Base-by-base conservation (phyloP, 2,113 vertebrate genomes). In the Falcunculus frontatus region DNA sequence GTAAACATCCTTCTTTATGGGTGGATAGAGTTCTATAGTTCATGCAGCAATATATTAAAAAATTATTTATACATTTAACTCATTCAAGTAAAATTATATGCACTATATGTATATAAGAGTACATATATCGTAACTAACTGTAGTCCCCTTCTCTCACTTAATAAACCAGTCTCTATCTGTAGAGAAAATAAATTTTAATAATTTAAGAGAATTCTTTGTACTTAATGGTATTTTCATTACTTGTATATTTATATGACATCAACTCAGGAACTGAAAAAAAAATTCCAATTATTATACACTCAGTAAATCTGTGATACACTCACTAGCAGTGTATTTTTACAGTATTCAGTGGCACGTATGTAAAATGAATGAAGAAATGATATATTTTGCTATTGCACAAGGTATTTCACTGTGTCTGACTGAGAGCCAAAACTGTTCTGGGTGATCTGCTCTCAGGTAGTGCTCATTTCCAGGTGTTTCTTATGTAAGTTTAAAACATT, bases 381-480 rank as follows among this genome's bases (percentile, higher is more conserved):
- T 9, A 17, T 9, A 73, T 41, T 91, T 86, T 59, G 37, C n/a
- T 81, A 73, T n/a, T 70, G 42, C 30, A 70, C n/a, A 63, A 21
- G 22, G 7, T 50, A 69, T 39, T 81, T 87, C 46, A 57, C 29
- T 26, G 18, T 68, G 42, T 47, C 44, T 86, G 77, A 55, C 65
- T 46, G 4, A 93, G 22, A 89, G 84, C 32, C 70, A 76, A 68
- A 97, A 87, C 64, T 87, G 79, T 84, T 91, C 80, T 81, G 63
- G 60, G 65, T 72, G 47, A 93, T 75, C 73, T 94, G 77, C 78
- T 94, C 72, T 74, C 68, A 94, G 83, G 50, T 47, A 77, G 7
- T 90, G 63, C 68, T 95, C 77, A 77, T 84, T 95, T 53, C 56
- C 47, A 95, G 87, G 82, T 70, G 46, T 44, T 89, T 70, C 90